Evolutionary conservation across 2,888 invertebrate genomes (phyloP).

Genomic region (Papilio elwesi): DNA sequence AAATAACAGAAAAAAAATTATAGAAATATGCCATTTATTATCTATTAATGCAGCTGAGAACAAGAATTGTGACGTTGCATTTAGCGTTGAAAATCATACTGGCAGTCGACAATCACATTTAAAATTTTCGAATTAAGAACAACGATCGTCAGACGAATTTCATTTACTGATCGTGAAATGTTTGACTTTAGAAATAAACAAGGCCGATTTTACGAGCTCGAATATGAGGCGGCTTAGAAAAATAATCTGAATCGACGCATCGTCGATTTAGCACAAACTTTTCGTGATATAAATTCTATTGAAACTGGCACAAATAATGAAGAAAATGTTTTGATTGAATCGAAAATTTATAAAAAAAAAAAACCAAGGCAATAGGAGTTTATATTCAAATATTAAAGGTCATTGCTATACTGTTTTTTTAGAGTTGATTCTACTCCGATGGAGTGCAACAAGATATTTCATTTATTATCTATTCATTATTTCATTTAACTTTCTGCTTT

Average conservation of each 20-base stretch:
- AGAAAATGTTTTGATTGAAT: constrained; percentile 2
- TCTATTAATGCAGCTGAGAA: constrained; percentile 1
- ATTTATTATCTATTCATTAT: neutral
- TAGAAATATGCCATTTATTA: constrained; percentile 17
- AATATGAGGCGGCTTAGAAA: constrained; percentile 50
- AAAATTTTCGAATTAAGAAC: constrained; percentile 33
- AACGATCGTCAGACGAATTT: constrained; percentile 26
- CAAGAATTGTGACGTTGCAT: neutral
- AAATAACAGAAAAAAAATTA: constrained; percentile 6
- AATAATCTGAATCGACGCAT: constrained; percentile 46
- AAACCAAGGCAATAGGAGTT: neutral
- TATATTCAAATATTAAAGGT: no score
- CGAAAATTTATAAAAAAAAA: neutral
- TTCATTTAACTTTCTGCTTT: neutral
- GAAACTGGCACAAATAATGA: constrained; percentile 12
- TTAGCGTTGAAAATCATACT: neutral
- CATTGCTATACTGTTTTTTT: no score
- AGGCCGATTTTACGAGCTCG: constrained; percentile 44
- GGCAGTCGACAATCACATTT: constrained; percentile 10
- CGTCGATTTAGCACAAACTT: constrained; percentile 37
- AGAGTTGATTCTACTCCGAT: no score
- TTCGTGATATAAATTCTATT: constrained; percentile 23
- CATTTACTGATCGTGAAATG: constrained; percentile 40
- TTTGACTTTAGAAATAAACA: constrained; percentile 45
- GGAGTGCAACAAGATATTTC: neutral